Base-by-base conservation (phyloP, 1,140 invertebrate genomes). In the Scaptodrosophila lebanonensis region DNA sequence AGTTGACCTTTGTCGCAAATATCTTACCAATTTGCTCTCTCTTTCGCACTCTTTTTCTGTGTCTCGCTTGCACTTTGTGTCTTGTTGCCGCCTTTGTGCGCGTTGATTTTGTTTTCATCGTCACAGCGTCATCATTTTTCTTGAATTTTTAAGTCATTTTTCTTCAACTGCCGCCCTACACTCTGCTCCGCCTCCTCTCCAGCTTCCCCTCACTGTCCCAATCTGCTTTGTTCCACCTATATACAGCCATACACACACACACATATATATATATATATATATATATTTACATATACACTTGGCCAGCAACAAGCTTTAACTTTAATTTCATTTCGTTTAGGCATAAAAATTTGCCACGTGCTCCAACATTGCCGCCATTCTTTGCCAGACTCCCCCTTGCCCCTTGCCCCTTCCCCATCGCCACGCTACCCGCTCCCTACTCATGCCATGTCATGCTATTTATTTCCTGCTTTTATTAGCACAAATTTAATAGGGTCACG, bases 401-500 rank as follows among this genome's bases (percentile, higher is more conserved):
- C n/a, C n/a, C n/a, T n/a, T n/a, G n/a, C n/a, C n/a, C n/a, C n/a
- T n/a, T n/a, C n/a, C n/a, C n/a, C n/a, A n/a, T n/a, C 60, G 60
- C 58, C 60, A 63, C 58, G 60, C 40, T 25, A 25, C n/a, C n/a
- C n/a, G n/a, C n/a, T n/a, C n/a, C n/a, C n/a, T n/a, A n/a, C n/a
- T n/a, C n/a, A n/a, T n/a, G n/a, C n/a, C n/a, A n/a, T n/a, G n/a
- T n/a, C n/a, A n/a, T 25, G 8, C 60, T 53, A 63, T 63, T 58
- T 63, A 63, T 63, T 63, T 65, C 47, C 20, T 42, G 75, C 73
- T 82, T 82, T 82, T 82, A 82, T 82, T 82, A 82, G 75, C 75
- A 82, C 75, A 83, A 70, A 82, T 82, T 82, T 83, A 82, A 82
- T 82, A 82, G 75, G 75, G 75, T 83, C 75, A 82, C 75, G 75